A percentile compares a stretch with the other conserved stretches of the same genome.
Conservation (phyloP, 2,113 vertebrate genomes). For the Illadopsis cleaveri region DNA sequence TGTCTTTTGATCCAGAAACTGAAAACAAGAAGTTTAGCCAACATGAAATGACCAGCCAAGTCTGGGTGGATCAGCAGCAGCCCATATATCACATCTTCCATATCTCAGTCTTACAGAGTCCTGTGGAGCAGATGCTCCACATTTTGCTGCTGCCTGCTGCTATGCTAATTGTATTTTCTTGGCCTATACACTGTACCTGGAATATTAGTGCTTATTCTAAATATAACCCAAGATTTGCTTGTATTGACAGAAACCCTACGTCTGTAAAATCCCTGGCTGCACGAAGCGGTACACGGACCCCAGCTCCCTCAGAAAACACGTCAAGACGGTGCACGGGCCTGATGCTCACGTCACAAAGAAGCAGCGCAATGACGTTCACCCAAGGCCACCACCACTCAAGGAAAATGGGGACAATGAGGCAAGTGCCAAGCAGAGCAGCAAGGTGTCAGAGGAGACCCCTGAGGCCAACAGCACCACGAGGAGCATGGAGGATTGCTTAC, state of each 20-base stretch:
- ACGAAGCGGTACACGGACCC: slow-evolving; percentile 98
- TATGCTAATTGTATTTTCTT: not conserved
- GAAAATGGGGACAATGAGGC: slow-evolving; percentile 88
- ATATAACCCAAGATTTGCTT: slow-evolving; percentile 2
- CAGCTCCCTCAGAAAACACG: slow-evolving; percentile 96
- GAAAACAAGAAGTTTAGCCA: slow-evolving; percentile 48
- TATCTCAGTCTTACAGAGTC: not conserved
- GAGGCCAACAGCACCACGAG: slow-evolving; percentile 85
- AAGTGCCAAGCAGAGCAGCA: slow-evolving; percentile 73
- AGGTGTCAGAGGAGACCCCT: slow-evolving; percentile 69
- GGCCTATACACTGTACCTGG: not conserved
- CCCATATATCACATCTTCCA: not conserved
- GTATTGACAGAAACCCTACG: slow-evolving; percentile 90
- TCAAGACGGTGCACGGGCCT: slow-evolving; percentile 95
- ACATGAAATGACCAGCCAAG: not conserved
- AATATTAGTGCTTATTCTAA: not conserved
- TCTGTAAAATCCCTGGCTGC: slow-evolving; percentile 96
- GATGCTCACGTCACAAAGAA: slow-evolving; percentile 98
- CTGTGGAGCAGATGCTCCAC: not conserved
- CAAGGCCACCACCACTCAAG: slow-evolving; percentile 79
- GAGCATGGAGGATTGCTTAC: slow-evolving; percentile 83
- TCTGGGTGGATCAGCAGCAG: slow-evolving; percentile 2
- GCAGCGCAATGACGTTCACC: slow-evolving; percentile 85
- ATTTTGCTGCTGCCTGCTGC: not conserved
- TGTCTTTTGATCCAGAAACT: slow-evolving; percentile 19